Base-by-base conservation (phyloP, 2,113 vertebrate genomes). In the Oophaga pumilio region DNA sequence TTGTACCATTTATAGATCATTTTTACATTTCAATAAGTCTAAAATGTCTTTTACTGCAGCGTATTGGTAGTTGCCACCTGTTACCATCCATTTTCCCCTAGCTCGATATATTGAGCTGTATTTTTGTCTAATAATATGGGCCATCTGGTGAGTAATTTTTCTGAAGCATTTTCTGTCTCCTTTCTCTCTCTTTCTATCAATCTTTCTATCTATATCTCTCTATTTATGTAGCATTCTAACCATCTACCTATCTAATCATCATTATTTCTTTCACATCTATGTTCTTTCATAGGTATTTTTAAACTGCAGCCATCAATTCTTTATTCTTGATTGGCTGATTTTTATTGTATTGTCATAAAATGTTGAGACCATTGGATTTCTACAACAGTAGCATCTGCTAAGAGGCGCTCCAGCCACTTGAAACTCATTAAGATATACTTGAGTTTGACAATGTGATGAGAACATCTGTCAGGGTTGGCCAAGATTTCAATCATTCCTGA, bases 381-480 rank as follows among this genome's bases (percentile, higher is more conserved):
- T 89, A 85, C 89, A 92, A 91, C 88, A 90, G 88, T 83, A 87
- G 90, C 93, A 94, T 94, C 93, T 93, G 93, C 85, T 90, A 89
- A 89, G 62, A 89, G 90, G 89, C 87, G 89, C 91, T 92, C 90
- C 89, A 91, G 91, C 90, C 93, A 93, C 93, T 94, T 93, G 91
- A 93, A 94, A 93, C 92, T 94, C 95, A 94, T 95, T 93, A 94
- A 93, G 93, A 93, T 83, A 90, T 94, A 90, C 93, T 95, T 93
- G 92, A 94, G 92, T 93, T 92, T 94, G 94, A 95, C 93, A 95
- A 90, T 88, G 88, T 94, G 85, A 91, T 89, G 89, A 91, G 94
- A 95, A 94, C 93, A 94, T 94, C 94, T 95, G 94, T 93, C 94
- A 94, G 91, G 90, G 87, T 92, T 93, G 93, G 93, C 93, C 93